Evolutionary conservation across 2,888 invertebrate genomes (phyloP).

Genomic region (Fragum fragum): DNA sequence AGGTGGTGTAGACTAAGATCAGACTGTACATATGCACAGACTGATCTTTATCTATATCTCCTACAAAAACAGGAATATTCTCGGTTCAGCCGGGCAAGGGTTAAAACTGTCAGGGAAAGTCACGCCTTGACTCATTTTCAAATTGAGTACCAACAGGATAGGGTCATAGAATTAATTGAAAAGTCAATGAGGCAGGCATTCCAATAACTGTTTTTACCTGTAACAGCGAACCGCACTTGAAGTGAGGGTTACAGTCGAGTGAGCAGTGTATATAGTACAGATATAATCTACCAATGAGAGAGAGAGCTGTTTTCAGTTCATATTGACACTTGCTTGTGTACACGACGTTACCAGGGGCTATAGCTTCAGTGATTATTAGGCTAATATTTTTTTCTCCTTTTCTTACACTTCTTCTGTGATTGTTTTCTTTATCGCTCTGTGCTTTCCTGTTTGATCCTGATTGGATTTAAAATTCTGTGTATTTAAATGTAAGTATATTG

Average conservation of each 20-base stretch:
- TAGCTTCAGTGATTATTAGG: constrained; percentile 19
- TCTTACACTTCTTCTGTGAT: constrained; percentile 27
- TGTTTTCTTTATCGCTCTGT: constrained; percentile 3
- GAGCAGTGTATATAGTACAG: constrained; percentile 34
- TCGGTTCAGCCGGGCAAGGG: too few relatives aligned
- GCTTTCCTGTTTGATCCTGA: not conserved
- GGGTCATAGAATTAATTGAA: too few relatives aligned
- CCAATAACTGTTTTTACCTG: too few relatives aligned
- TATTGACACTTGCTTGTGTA: constrained; percentile 46
- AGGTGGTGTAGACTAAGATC: too few relatives aligned
- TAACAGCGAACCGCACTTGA: not conserved
- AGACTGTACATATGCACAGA: too few relatives aligned
- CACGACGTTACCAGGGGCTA: constrained; percentile 50
- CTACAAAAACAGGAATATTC: too few relatives aligned
- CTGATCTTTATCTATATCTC: too few relatives aligned
- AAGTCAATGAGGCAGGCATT: too few relatives aligned
- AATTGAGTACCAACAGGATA: too few relatives aligned
- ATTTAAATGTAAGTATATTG: constrained; percentile 16
- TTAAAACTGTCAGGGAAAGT: too few relatives aligned
- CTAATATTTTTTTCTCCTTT: constrained; percentile 37
- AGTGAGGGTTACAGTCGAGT: constrained; percentile 29
- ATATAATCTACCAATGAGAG: constrained; percentile 55
- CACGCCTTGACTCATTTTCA: too few relatives aligned
- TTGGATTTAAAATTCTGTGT: constrained; percentile 12
- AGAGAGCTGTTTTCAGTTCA: constrained; percentile 49